Evolutionary conservation across 2,113 vertebrate genomes (phyloP).

Genomic region (Enhydra lutris): DNA sequence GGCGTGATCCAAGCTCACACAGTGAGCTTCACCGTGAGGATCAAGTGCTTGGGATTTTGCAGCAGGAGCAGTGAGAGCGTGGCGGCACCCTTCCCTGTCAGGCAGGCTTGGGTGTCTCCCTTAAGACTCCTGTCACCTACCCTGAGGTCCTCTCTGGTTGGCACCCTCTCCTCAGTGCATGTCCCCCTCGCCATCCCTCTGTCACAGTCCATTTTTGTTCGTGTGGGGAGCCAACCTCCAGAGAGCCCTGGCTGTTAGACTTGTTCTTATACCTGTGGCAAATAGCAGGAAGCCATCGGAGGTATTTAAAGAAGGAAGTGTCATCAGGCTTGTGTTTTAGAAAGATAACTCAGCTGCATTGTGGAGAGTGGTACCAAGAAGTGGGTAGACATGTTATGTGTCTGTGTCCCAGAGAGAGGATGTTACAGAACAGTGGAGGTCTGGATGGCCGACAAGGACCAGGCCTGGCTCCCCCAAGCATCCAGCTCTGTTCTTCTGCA

Average conservation of each 20-base stretch:
- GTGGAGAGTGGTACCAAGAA: not conserved
- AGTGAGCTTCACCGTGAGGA: not conserved
- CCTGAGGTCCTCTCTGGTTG: not conserved
- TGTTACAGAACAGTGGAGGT: not conserved
- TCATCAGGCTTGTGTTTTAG: not conserved
- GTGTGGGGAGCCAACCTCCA: rapidly evolving
- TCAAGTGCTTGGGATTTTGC: not conserved
- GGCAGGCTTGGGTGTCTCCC: not conserved
- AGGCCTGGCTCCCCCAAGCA: not conserved
- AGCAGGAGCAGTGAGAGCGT: rapidly evolving
- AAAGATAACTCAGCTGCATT: not conserved
- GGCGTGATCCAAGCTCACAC: rapidly evolving
- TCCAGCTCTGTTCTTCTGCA: not conserved
- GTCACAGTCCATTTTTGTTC: not conserved
- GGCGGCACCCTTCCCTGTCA: rapidly evolving
- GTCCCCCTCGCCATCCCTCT: not conserved
- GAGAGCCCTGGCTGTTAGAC: not conserved
- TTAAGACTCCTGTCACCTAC: not conserved
- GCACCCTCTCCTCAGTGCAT: not conserved
- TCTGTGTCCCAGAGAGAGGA: not conserved
- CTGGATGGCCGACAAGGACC: not conserved
- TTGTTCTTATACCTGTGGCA: not conserved
- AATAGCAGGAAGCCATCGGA: not conserved
- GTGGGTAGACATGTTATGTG: not conserved
- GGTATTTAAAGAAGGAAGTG: not conserved